phyloP scores from a whole-genome alignment of 2,113 vertebrate species.

The Otolemur garnettii region DNA sequence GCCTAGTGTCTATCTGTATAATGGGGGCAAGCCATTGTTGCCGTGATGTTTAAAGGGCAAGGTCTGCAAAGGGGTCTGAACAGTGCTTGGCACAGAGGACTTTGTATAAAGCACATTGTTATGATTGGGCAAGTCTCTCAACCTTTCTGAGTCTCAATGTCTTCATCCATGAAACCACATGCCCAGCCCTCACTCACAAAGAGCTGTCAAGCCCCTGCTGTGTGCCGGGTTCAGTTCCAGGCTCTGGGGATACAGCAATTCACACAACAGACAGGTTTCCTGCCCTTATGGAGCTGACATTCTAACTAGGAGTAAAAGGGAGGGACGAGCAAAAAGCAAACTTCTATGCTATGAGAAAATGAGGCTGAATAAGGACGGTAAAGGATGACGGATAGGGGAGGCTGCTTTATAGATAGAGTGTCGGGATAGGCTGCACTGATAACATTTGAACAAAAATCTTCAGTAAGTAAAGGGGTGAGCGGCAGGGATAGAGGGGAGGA shows the following conservation, averaged over 20 bases:
- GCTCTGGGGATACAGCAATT: background rate
- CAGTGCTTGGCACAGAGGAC: fast-evolving
- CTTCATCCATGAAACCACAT: background rate
- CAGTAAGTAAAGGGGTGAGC: background rate
- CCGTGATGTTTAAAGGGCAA: background rate
- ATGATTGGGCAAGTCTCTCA: background rate
- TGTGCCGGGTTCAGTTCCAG: background rate
- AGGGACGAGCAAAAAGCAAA: background rate
- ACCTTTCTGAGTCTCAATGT: background rate
- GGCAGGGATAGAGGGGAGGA: background rate
- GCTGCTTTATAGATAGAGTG: background rate
- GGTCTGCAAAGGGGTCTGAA: background rate
- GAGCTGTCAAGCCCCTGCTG: background rate
- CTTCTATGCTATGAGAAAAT: background rate
- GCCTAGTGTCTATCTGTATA: background rate
- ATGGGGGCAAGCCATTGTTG: background rate
- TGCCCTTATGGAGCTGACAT: background rate
- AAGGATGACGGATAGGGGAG: background rate
- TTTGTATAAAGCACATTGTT: background rate
- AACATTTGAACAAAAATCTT: background rate
- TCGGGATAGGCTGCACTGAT: background rate
- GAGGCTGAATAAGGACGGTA: background rate
- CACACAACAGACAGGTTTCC: background rate
- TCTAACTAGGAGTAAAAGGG: background rate
- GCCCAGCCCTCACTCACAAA: background rate